Evolutionary conservation across 2,888 invertebrate genomes (phyloP), one percentile per base, ranked within the genome.

Genomic region (Caenorhabditis macrosperma): DNA sequence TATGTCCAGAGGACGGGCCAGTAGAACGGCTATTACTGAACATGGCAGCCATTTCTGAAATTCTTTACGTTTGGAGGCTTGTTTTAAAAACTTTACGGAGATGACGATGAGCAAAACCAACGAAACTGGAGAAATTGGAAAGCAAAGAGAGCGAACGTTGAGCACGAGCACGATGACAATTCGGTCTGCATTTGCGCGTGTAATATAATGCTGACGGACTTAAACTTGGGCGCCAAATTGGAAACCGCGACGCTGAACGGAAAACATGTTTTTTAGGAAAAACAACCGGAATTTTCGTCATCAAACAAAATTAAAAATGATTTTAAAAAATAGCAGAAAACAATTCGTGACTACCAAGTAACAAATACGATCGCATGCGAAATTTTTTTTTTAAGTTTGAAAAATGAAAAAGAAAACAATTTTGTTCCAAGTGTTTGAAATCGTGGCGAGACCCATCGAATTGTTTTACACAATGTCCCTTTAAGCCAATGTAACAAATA

Each of bases 11-110:
- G 30, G 57, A 60, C 20, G 76, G 46, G 4, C 63, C 50, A 10
- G 75, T 30, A 10, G 79, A 52, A 20, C 81, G 78, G 17, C 71
- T 60, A 38, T 81, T 79, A 28, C 72, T 64, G 54, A 81, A 83
- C 74, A 83, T 81, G 46, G 76, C 79, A 0, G 78, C 76, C 79
- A 81, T 82, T 38, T 15, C 38, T 38, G 38, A 12, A 38, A 38
- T n/a, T n/a, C n/a, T 33, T 33, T 7, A 33, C 33, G 33, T 33
- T 33, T 4, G 5, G 48, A 24, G 3, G 15, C 15, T 38, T 5
- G 15, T 12, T 3, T 12, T 38, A 10, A 10, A 33, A 33, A 33
- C 33, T 10, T 33, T 5, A 33, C 10, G 5, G 33, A 33, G 10
- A 7, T 7, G 33, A 33, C 5, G 33, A 33, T 33, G 33, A 33